Percentiles rank a stretch among this genome's conserved stretches.
These are phyloP conservation scores for Scaptomyza parva DNA, from an alignment of 2,888 invertebrate genomes.

Conservation along the genomic window DNA sequence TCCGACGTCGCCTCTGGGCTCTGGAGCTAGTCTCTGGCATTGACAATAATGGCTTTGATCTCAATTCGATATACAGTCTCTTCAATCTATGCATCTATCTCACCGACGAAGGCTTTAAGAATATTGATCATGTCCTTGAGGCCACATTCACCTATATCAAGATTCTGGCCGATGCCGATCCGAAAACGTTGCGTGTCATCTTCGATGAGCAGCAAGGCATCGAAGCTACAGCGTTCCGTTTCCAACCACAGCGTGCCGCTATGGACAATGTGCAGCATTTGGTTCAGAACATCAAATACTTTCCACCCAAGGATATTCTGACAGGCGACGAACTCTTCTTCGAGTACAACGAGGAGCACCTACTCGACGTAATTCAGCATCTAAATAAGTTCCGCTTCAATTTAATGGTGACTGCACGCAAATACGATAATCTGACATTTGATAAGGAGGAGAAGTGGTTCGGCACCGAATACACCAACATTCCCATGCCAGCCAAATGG, in stretches of 20 bases:
- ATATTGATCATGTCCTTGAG: conserved; percentile 90
- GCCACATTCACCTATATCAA: conserved; percentile 92
- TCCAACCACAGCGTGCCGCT: conserved; percentile 89
- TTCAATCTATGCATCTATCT: conserved; percentile 90
- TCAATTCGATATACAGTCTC: conserved; percentile 91
- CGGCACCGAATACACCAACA: conserved; percentile 90
- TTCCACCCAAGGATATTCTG: conserved; percentile 91
- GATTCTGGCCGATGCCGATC: conserved; percentile 86
- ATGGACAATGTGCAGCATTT: conserved; percentile 92
- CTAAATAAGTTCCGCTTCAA: conserved; percentile 83
- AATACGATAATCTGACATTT: conserved; percentile 84
- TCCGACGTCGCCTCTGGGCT: conserved; percentile 90
- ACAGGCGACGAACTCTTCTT: conserved; percentile 91
- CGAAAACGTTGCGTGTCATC: conserved; percentile 50
- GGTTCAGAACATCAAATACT: conserved; percentile 92
- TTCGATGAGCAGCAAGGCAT: conserved; percentile 88
- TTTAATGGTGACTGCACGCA: conserved; percentile 83
- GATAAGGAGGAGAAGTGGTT: conserved; percentile 93
- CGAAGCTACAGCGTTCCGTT: conserved; percentile 90
- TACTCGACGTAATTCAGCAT: conserved; percentile 70
- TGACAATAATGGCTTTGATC: conserved; percentile 91
- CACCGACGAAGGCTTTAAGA: conserved; percentile 91
- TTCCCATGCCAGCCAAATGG: conserved; percentile 88
- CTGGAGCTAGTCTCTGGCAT: conserved; percentile 90
- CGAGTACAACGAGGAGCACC: conserved; percentile 90